Base-by-base conservation (phyloP, 2,113 vertebrate species). In the Halichoeres trimaculatus region DNA sequence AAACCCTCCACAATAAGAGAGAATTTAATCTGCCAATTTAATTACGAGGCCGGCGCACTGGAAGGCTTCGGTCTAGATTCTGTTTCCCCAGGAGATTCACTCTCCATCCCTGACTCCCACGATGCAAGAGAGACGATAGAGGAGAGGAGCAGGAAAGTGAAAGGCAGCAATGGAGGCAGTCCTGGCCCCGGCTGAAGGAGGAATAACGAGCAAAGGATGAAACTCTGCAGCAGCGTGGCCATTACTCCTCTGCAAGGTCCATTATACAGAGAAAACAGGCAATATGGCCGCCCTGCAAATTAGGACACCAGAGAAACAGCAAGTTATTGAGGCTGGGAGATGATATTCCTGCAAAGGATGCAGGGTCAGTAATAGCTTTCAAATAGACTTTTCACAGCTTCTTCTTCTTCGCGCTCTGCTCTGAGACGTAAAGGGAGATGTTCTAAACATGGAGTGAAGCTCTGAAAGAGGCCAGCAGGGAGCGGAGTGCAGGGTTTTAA, bases 11-110 rank as follows among this genome's bases (percentile, higher is more conserved):
- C 86, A 87, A 87, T 90, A 85, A 79, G 84, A 86, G 64, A 67
- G 74, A 80, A 62, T 87, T 89, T 76, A 90, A 91, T 90, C 85
- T 89, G 85, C 86, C 83, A 84, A 84, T 89, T 90, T 89, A 90
- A 91, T 91, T 90, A 89, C 53, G 73, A 85, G 87, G 87, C 81
- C 67, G 43, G 76, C 58, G 10, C 86, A 68, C 61, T 78, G 82
- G 87, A 89, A 88, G 81, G 71, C 76, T 78, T 63, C 45, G 80
- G 86, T 86, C 89, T 86, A 90, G 87, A 88, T 85, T 83, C 70
- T 26, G 40, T 71, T 65, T 81, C 61, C 88, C 77, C 40, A 0
- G 50, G 86, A 87, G 86, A 78, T 81, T 85, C 41, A 51, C 70
- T 80, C 83, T 86, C 81, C 62, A 81, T 88, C 85, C 79, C 77